Evolutionary conservation across 1,140 invertebrate species (phyloP).

Genomic region (Mizuhopecten yessoensis): DNA sequence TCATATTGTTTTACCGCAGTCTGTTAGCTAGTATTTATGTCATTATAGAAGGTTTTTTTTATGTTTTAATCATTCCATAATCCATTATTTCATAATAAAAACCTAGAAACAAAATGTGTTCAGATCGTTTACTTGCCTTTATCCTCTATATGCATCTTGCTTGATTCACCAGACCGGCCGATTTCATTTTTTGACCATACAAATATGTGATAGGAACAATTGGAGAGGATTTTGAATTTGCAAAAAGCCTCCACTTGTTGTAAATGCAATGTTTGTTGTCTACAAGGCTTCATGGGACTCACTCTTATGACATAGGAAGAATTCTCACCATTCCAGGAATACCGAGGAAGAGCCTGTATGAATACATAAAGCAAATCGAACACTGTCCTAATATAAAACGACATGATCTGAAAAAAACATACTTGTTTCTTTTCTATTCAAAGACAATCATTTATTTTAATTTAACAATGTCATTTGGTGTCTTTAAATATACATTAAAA

Average conservation of each 20-base stretch:
- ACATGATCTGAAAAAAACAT: too few species aligned
- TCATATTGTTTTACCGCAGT: too few species aligned
- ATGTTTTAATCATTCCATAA: too few species aligned
- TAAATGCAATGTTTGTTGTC: background rate
- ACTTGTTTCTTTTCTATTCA: too few species aligned
- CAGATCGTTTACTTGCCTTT: background rate
- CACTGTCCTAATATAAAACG: too few species aligned
- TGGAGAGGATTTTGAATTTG: background rate
- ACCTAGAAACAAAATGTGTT: too few species aligned
- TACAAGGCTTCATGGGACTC: background rate
- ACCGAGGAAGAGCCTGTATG: background rate
- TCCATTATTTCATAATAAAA: too few species aligned
- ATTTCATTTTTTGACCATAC: background rate
- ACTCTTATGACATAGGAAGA: background rate
- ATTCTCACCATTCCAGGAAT: background rate
- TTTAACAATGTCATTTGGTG: too few species aligned
- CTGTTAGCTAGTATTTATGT: too few species aligned
- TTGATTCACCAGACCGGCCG: background rate
- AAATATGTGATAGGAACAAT: background rate
- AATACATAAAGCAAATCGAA: background rate
- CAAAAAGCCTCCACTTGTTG: background rate
- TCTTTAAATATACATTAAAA: too few species aligned
- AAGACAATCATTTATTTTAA: too few species aligned
- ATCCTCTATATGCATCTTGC: background rate
- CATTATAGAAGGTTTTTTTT: too few species aligned